Conservation (phyloP, 2,113 vertebrate genomes). For the Gila orcuttii region DNA sequence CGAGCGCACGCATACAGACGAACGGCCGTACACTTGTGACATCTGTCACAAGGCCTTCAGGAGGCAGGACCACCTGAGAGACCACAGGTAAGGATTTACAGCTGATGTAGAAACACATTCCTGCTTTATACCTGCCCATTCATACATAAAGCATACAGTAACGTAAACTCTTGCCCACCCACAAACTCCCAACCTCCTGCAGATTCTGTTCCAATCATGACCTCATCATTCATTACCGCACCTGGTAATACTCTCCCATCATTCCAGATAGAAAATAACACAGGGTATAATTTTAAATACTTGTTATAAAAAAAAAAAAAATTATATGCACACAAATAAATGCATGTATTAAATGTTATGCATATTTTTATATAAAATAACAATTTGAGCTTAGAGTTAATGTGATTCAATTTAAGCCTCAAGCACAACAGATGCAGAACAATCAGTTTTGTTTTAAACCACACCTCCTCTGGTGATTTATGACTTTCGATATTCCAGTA, state of each 20-base stretch:
- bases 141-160: background rate
- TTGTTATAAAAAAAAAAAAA: background rate
- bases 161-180: background rate
- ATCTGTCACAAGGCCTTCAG: slow-evolving; percentile 99
- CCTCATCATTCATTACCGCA: background rate
- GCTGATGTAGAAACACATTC: background rate
- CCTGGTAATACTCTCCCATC: background rate
- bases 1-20: slow-evolving; percentile 96
- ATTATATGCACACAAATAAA: background rate
- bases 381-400: too few relatives aligned
- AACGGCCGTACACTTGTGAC: slow-evolving; percentile 96
- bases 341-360: background rate
- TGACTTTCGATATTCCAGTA: slow-evolving; percentile 5
- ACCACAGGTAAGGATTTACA: slow-evolving; percentile 85
- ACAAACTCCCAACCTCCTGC: slow-evolving; percentile 7
- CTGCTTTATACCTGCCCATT: slow-evolving; percentile 2
- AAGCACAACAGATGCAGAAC: slow-evolving; percentile 65
- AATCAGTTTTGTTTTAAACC: slow-evolving; percentile 72
- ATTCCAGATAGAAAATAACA: background rate
- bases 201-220: slow-evolving; percentile 2
- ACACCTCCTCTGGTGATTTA: slow-evolving; percentile 20
- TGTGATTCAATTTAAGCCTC: background rate
- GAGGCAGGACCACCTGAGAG: slow-evolving; percentile 96
- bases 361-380: background rate
- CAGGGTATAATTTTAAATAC: background rate